Evolutionary conservation across 1,140 invertebrate species (phyloP).

Genomic region (Drosophila carrolli): DNA sequence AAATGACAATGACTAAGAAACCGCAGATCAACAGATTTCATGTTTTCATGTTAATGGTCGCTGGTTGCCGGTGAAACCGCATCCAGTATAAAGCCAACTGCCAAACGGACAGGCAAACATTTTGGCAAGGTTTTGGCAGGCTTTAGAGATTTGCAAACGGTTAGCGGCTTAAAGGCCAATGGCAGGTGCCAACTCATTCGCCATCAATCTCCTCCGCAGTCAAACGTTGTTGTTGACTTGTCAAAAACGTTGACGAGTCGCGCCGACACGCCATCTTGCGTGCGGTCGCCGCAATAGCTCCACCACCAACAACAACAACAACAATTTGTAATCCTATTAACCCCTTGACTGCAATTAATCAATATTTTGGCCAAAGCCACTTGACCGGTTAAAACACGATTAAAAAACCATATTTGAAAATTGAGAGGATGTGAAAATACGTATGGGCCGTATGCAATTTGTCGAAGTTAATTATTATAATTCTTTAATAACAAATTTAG

Average conservation of each 20-base stretch:
- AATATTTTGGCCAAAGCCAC: slow-evolving; percentile 56
- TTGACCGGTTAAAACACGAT: slow-evolving; percentile 31
- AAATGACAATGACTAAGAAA: slow-evolving; percentile 34
- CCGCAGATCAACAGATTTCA: slow-evolving; percentile 35
- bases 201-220: slow-evolving; percentile 41
- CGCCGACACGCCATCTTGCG: slow-evolving; percentile 68
- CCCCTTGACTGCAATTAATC: slow-evolving; percentile 74
- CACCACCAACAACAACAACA: slow-evolving; percentile 12
- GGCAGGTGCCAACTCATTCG: slow-evolving; percentile 57
- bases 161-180: slow-evolving; percentile 50
- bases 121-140: slow-evolving; percentile 11
- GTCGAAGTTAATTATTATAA: slow-evolving; percentile 33
- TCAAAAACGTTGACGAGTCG: slow-evolving; percentile 65
- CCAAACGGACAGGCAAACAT: slow-evolving; percentile 2
- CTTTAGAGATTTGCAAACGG: slow-evolving; percentile 21
- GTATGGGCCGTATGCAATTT: slow-evolving; percentile 19
- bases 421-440: slow-evolving; percentile 4
- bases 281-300: slow-evolving; percentile 29
- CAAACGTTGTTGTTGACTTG: slow-evolving; percentile 56
- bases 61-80: not conserved
- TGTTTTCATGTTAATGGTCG: not conserved
- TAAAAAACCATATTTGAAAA: slow-evolving; percentile 41
- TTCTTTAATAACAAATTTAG: slow-evolving; percentile 6
- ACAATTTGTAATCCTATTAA: slow-evolving; percentile 73
- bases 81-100: not conserved